These are phyloP conservation scores for Entomobrya proxima DNA, from an alignment of 2,888 invertebrate genomes.

Conservation along the genomic window DNA sequence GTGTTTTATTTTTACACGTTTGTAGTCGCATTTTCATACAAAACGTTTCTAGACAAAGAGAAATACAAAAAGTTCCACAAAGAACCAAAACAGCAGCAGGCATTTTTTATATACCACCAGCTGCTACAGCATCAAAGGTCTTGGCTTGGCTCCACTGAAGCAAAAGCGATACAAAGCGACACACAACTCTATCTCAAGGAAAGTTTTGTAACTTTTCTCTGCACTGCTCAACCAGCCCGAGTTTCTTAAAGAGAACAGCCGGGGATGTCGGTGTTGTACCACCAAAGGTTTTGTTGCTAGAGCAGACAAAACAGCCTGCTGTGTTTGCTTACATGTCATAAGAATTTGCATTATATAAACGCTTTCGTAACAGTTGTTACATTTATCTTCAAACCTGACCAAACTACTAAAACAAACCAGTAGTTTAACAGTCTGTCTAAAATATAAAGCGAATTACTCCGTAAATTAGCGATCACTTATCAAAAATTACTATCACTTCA, in stretches of 20 bases:
- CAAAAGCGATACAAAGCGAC: background rate
- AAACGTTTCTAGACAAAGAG: too few relatives aligned
- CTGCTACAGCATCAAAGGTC: background rate
- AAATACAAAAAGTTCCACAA: too few relatives aligned
- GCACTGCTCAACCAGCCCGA: background rate
- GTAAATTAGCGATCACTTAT: slow-evolving; percentile 23
- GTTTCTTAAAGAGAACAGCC: background rate
- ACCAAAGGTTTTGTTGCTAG: background rate
- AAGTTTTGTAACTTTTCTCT: slow-evolving; percentile 38
- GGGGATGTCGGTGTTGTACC: background rate
- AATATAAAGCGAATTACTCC: background rate
- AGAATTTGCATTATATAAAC: background rate
- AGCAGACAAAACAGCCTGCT: background rate
- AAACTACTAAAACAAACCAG: background rate
- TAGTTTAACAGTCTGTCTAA: background rate
- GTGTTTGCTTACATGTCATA: background rate
- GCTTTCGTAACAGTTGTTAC: background rate
- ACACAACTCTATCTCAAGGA: slow-evolving; percentile 54
- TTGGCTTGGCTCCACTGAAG: background rate
- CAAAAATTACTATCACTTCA: background rate
- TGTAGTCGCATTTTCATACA: too few relatives aligned
- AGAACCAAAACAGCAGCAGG: too few relatives aligned
- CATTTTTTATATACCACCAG: too few relatives aligned
- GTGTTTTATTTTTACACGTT: too few relatives aligned
- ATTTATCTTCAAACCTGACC: background rate